Conservation (phyloP, 2,113 vertebrate genomes). For the Coturnix japonica region DNA sequence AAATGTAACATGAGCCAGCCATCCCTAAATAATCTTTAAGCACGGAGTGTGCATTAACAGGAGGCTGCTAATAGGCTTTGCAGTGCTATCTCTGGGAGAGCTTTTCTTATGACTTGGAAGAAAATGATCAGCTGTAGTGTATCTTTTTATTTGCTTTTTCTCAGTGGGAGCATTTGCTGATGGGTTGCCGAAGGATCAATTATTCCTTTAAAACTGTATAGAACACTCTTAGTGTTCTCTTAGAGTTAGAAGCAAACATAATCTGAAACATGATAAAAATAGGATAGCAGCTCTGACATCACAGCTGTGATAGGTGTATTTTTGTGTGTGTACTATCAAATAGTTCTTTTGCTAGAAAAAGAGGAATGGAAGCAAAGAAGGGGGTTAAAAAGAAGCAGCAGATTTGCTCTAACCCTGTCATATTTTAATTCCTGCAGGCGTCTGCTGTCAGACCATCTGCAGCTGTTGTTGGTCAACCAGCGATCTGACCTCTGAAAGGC, state of each 20-base stretch:
- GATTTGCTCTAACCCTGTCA: neutral
- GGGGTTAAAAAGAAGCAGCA: neutral
- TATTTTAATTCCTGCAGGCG: conserved; percentile 6
- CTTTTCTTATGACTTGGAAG: neutral
- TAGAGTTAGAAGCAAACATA: neutral
- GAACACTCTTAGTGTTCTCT: neutral
- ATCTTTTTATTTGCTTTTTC: conserved; percentile 33
- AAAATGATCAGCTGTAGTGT: conserved; percentile 24
- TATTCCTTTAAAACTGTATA: neutral
- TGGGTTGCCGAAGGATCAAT: neutral
- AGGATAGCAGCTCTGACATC: neutral
- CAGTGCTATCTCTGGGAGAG: neutral
- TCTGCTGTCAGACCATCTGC: conserved; percentile 44
- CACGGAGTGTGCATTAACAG: conserved; percentile 6
- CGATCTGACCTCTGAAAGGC: conserved; percentile 27
- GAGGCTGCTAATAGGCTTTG: conserved; percentile 29
- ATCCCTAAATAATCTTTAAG: conserved; percentile 53
- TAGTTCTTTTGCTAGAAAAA: neutral
- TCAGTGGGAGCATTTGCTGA: neutral
- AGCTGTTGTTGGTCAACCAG: conserved; percentile 4
- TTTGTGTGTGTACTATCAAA: neutral
- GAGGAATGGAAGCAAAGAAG: neutral
- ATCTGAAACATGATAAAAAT: neutral
- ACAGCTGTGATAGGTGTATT: neutral
- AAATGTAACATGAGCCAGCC: conserved; percentile 31